Evolutionary conservation across 2,888 invertebrate genomes (phyloP), one percentile per base, ranked within the genome.

Genomic region (Campopleginae sp.): DNA sequence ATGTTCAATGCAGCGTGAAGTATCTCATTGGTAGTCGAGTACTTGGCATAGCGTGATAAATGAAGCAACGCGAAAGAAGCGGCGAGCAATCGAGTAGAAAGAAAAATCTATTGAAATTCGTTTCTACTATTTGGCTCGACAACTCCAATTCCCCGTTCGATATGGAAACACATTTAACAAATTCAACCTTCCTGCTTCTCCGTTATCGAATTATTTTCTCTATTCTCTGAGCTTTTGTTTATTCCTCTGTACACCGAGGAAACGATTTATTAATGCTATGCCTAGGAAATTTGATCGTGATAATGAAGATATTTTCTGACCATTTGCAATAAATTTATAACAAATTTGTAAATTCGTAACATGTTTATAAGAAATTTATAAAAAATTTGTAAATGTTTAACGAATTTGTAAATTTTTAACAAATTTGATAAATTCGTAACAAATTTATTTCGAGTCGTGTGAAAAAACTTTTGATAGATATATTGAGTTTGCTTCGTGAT

Each of bases 1-100:
- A 68, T 80, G 84, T 78, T 84, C 84, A 84, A 81, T 81, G 81
- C 51, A 84, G 81, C 80, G 84, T 74, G 81, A 80, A 80, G 72
- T 65, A 80, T 71, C 48, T 75, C 70, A 44, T 72, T 54, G 76
- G 74, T 71, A 76, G 51, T 70, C 65, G 44, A 38, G 65, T 33
- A 66, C 46, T 75, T 71, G 44, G 70, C 44, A 75, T 44, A 68
- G 75, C 70, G 44, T 65, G 80, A 84, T 84, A 80, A 84, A 84
- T 68, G 80, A 80, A 72, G 68, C 72, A 72, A 72, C 70, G 33
- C 74, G 75, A 58, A 33, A 63, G 38, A 70, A 42, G 8, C 19
- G 2, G 74, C 54, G 31, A 70, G 33, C 44, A 54, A 65, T 31
- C 48, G 46, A 27, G 31, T 17, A 63, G 23, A 38, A 31, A 27